A percentile compares a stretch with the other conserved stretches of the same genome.
phyloP scores from a whole-genome alignment of 2,888 invertebrate species.

The Acronicta leporina region DNA sequence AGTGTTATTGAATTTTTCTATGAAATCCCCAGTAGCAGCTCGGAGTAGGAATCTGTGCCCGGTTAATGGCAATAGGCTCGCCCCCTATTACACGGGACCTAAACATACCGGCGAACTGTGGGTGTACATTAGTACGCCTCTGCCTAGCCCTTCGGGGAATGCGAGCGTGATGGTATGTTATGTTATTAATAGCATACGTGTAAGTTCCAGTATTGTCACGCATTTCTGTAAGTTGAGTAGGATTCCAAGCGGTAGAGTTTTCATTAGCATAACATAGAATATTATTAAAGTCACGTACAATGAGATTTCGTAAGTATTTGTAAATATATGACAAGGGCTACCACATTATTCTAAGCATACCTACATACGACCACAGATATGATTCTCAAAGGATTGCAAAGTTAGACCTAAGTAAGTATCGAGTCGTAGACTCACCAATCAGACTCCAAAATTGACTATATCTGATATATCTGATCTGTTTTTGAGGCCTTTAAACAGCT shows the following conservation, averaged over 20 bases:
- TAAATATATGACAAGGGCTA: slow-evolving; percentile 24
- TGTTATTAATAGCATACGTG: not conserved
- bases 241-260: slow-evolving; percentile 22
- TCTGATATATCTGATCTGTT: no score
- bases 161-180: no score
- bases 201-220: slow-evolving; percentile 15
- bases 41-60: no score
- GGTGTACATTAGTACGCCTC: no score
- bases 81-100: no score
- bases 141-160: no score
- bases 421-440: no score
- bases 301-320: slow-evolving; percentile 44
- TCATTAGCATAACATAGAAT: slow-evolving; percentile 29
- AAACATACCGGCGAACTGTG: no score
- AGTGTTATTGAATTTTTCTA: no score
- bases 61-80: no score
- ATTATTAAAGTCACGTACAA: slow-evolving; percentile 42
- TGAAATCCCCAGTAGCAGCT: no score
- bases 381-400: not conserved
- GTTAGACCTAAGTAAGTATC: not conserved
- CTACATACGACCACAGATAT: not conserved
- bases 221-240: slow-evolving; percentile 15
- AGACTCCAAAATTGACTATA: no score
- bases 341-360: slow-evolving; percentile 27
- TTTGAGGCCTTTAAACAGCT: not conserved